A percentile compares a stretch with the other conserved stretches of the same genome.
Conservation (phyloP, 1,140 invertebrate species). For the Neuroterus valhalla region DNA sequence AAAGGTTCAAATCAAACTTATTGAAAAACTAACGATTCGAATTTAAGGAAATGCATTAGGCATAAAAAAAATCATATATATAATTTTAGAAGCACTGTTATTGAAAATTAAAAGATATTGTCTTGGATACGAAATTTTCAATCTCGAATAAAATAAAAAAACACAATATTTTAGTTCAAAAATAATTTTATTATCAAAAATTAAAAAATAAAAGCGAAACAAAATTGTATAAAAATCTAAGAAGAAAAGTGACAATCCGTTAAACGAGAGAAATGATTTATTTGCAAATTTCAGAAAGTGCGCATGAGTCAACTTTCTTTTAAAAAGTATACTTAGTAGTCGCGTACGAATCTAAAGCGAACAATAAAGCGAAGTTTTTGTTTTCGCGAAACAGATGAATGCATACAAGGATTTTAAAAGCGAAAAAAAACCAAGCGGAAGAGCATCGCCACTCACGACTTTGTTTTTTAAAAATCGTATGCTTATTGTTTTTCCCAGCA, state of each 20-base stretch:
- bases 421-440: constrained; percentile 6
- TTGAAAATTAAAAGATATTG: too few species aligned
- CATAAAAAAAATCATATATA: too few species aligned
- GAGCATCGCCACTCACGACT: background rate
- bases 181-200: background rate
- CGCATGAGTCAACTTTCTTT: constrained; percentile 18
- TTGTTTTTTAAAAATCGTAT: background rate
- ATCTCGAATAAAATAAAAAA: too few species aligned
- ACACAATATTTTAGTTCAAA: too few species aligned
- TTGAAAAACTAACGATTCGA: too few species aligned
- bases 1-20: too few species aligned
- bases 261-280: constrained; percentile 14
- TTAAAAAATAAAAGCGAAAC: background rate
- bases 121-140: too few species aligned
- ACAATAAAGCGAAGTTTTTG: constrained; percentile 21
- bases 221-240: background rate
- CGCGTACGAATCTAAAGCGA: constrained; percentile 20
- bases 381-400: constrained; percentile 16
- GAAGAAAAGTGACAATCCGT: background rate
- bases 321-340: constrained; percentile 9
- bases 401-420: background rate
- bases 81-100: too few species aligned
- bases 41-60: too few species aligned
- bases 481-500: background rate
- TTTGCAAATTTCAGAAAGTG: constrained; percentile 18